These are phyloP conservation scores for Pongo pygmaeus DNA, from an alignment of 2,113 vertebrate species.

Conservation along the genomic window DNA sequence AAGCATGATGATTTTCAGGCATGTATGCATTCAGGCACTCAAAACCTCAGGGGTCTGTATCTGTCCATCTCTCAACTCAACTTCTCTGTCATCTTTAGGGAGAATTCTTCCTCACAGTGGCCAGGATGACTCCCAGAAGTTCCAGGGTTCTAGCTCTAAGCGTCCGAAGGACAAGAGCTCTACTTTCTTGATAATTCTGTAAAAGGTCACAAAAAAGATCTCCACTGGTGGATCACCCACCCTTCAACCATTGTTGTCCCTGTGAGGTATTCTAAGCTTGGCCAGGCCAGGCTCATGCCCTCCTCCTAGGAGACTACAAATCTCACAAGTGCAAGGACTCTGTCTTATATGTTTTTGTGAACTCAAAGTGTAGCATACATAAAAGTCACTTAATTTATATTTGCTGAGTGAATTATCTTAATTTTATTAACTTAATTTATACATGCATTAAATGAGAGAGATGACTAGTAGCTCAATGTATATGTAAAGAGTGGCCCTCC, in stretches of 20 bases:
- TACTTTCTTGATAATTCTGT: no score
- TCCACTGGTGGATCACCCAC: neutral
- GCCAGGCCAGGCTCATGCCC: neutral
- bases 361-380: neutral
- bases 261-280: neutral
- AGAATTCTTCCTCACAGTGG: rapidly evolving
- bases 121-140: neutral
- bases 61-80: neutral
- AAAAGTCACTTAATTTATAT: neutral
- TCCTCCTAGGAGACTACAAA: neutral
- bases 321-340: neutral
- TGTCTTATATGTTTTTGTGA: neutral
- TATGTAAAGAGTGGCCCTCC: neutral
- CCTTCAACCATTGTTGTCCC: rapidly evolving
- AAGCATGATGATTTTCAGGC: neutral
- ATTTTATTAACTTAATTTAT: neutral
- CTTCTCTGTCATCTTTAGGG: neutral
- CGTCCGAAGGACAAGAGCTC: no score
- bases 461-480: neutral
- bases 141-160: neutral
- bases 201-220: no score
- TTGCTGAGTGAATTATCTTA: neutral
- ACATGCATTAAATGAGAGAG: neutral
- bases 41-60: neutral
- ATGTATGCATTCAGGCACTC: neutral